A percentile compares a stretch with the other conserved stretches of the same genome.
These are phyloP conservation scores for Lithobates sylvaticus DNA, from an alignment of 2,797 vertebrate species.

Conservation along the genomic window DNA sequence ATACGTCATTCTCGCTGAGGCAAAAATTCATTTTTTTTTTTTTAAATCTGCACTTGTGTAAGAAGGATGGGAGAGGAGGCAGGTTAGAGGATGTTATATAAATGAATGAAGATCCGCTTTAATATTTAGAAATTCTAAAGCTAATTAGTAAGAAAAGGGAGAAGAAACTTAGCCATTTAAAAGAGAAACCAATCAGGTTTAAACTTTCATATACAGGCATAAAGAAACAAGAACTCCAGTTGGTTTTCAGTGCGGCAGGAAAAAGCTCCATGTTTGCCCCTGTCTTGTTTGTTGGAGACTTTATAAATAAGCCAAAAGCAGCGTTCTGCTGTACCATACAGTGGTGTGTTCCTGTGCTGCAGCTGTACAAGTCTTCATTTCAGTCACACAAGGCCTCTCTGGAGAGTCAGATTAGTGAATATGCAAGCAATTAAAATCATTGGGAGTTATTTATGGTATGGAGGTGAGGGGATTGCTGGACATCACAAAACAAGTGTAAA, in stretches of 20 bases:
- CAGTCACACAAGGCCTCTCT: constrained; percentile 56
- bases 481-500: constrained; percentile 73
- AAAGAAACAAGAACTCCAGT: background rate
- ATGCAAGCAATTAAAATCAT: constrained; percentile 86
- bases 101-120: too few relatives aligned
- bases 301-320: background rate
- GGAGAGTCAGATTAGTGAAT: constrained; percentile 77
- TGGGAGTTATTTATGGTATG: constrained; percentile 80
- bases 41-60: too few relatives aligned
- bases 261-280: background rate
- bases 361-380: constrained; percentile 17
- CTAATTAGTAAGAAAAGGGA: background rate
- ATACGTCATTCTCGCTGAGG: too few relatives aligned
- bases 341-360: background rate
- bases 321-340: background rate
- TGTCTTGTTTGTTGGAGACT: background rate
- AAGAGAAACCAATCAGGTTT: background rate
- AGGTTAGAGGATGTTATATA: too few relatives aligned
- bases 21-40: too few relatives aligned
- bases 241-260: too few relatives aligned
- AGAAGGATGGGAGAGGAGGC: too few relatives aligned
- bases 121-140: too few relatives aligned
- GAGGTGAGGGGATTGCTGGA: constrained; percentile 76
- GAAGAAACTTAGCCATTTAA: background rate
- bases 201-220: background rate